Evolutionary conservation across 1,140 invertebrate genomes (phyloP).

Genomic region (Adoxophyes honmai): DNA sequence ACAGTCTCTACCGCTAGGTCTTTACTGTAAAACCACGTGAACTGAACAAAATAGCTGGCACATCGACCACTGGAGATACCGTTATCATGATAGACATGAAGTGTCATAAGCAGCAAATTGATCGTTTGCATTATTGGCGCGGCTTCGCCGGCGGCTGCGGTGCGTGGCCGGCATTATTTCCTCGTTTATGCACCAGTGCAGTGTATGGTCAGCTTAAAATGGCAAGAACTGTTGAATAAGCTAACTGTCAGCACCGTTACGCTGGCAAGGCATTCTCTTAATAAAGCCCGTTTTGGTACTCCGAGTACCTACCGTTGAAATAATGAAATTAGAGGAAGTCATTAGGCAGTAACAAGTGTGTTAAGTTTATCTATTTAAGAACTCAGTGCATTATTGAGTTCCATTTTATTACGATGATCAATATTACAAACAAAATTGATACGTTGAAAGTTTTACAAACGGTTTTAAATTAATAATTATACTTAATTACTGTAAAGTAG

Average conservation of each 20-base stretch:
- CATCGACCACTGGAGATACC: not conserved
- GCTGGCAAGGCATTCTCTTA: constrained; percentile 24
- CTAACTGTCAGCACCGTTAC: constrained; percentile 46
- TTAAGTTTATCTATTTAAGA: no score
- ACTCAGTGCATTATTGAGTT: no score
- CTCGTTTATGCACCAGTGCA: constrained; percentile 41
- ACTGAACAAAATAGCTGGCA: not conserved
- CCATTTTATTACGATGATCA: no score
- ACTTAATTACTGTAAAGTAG: no score
- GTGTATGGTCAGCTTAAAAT: constrained; percentile 37
- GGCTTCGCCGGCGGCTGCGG: constrained; percentile 22
- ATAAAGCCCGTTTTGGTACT: not conserved
- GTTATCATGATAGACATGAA: constrained; percentile 5
- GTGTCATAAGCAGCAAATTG: constrained; percentile 15
- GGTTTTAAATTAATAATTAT: no score
- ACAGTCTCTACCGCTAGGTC: no score
- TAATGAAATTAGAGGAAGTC: no score
- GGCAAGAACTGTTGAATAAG: constrained; percentile 30
- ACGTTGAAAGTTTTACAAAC: no score
- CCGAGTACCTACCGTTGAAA: not conserved
- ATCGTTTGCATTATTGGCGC: constrained; percentile 30
- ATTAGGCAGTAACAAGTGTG: no score
- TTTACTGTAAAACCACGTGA: not conserved
- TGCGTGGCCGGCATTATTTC: constrained; percentile 44
- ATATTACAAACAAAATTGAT: no score